Evolutionary conservation across 2,888 invertebrate genomes (phyloP).

Genomic region (Ichneumoninae sp.): DNA sequence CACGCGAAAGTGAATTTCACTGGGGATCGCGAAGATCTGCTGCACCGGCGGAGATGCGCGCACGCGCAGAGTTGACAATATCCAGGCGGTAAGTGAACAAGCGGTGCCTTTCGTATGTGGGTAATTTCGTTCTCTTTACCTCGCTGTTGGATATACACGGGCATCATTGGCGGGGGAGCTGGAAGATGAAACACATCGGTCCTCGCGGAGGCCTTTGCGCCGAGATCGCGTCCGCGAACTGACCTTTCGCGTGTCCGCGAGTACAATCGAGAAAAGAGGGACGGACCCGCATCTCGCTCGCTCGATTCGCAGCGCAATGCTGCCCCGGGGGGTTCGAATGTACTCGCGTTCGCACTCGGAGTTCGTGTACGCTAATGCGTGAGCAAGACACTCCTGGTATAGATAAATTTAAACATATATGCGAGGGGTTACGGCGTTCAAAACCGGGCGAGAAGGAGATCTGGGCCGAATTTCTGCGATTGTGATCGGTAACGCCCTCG

Average conservation of each 20-base stretch:
- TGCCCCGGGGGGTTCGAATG: slow-evolving; percentile 30
- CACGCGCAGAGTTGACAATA: slow-evolving; percentile 5
- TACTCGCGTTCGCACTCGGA: slow-evolving; percentile 20
- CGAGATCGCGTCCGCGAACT: slow-evolving; percentile 41
- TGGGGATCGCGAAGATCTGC: not conserved
- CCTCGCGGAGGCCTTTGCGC: slow-evolving; percentile 33
- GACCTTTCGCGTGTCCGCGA: slow-evolving; percentile 69
- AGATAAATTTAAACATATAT: not conserved
- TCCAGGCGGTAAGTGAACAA: not conserved
- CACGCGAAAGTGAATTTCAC: slow-evolving; percentile 25
- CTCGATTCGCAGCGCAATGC: slow-evolving; percentile 31
- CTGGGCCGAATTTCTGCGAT: slow-evolving; percentile 53
- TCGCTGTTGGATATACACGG: slow-evolving; percentile 6
- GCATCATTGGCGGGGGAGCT: slow-evolving; percentile 22
- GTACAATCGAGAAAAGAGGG: slow-evolving; percentile 66
- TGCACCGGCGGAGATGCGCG: slow-evolving; percentile 3
- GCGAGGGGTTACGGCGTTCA: not conserved
- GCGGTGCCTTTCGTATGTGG: not conserved
- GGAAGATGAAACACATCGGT: slow-evolving; percentile 27
- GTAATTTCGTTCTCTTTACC: not conserved
- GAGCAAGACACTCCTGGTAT: not conserved
- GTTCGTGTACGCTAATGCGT: not conserved
- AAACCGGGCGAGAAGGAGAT: slow-evolving; percentile 21
- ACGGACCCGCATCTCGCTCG: slow-evolving; percentile 63
- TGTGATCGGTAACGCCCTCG: slow-evolving; percentile 44